Evolutionary conservation across 2,797 vertebrate genomes (phyloP).

Genomic region (Steatocranus sp.): DNA sequence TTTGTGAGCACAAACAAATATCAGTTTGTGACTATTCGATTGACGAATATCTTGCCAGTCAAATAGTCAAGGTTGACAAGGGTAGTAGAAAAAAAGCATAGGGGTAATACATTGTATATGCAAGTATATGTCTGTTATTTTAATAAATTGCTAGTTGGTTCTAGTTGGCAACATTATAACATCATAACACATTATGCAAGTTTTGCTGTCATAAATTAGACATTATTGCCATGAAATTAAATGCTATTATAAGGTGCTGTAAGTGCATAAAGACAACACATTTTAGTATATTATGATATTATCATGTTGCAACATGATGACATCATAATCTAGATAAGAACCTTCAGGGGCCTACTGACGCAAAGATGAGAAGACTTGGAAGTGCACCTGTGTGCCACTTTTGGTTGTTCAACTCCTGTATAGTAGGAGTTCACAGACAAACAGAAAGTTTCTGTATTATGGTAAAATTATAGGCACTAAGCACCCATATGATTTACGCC

Average conservation of each 20-base stretch:
- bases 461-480: accelerated
- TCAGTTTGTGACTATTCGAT: not conserved
- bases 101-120: accelerated
- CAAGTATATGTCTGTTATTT: not conserved
- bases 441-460: not conserved
- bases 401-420: accelerated
- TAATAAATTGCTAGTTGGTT: not conserved
- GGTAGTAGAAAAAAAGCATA: not conserved
- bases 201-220: not conserved
- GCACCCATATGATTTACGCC: accelerated
- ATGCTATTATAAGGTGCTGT: not conserved
- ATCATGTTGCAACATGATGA: not conserved
- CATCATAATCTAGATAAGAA: not conserved
- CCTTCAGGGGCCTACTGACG: not conserved
- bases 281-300: not conserved
- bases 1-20: not conserved
- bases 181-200: accelerated
- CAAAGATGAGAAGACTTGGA: not conserved
- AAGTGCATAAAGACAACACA: accelerated
- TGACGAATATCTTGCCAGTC: accelerated
- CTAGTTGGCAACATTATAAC: not conserved
- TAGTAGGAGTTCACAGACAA: not conserved
- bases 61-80: not conserved
- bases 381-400: not conserved
- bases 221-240: accelerated